A percentile compares a stretch with the other conserved stretches of the same genome.
These are phyloP conservation scores for Ceuthmochares aereus DNA, from an alignment of 2,113 vertebrate genomes.

Conservation along the genomic window DNA sequence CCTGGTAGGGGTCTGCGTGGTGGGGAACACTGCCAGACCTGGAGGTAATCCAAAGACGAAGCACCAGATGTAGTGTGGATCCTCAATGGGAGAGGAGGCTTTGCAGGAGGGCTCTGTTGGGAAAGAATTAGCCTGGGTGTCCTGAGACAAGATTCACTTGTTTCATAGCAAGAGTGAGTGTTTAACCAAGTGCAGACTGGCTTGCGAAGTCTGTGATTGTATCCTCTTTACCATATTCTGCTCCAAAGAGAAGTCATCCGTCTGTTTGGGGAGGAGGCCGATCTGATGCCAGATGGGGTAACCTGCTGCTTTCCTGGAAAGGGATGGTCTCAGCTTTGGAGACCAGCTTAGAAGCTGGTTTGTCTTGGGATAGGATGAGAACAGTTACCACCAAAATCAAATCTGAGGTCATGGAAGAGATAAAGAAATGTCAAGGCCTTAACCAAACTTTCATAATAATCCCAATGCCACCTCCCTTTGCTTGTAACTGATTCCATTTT, in stretches of 20 bases:
- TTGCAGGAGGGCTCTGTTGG: background rate
- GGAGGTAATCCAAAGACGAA: background rate
- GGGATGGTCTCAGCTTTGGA: background rate
- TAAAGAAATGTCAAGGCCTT: constrained; percentile 69
- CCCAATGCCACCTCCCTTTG: constrained; percentile 44
- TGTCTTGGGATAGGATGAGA: constrained; percentile 29
- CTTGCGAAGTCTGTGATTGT: background rate
- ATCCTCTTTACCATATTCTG: background rate
- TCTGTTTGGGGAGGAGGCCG: background rate
- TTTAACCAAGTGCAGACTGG: background rate
- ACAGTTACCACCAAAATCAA: constrained; percentile 46
- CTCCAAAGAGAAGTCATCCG: background rate
- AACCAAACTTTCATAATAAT: constrained; percentile 69
- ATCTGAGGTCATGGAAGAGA: constrained; percentile 43
- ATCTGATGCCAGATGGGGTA: background rate
- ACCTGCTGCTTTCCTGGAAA: background rate
- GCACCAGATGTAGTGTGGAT: background rate
- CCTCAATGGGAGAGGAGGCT: background rate
- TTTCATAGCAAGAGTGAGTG: background rate
- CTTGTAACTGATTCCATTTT: constrained; percentile 65
- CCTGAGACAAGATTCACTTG: background rate
- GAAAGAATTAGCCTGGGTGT: background rate
- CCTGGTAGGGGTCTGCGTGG: background rate
- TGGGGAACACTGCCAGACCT: background rate
- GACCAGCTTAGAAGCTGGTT: constrained; percentile 17